phyloP scores from a whole-genome alignment of 2,113 vertebrate genomes.

The Anhinga anhinga region DNA sequence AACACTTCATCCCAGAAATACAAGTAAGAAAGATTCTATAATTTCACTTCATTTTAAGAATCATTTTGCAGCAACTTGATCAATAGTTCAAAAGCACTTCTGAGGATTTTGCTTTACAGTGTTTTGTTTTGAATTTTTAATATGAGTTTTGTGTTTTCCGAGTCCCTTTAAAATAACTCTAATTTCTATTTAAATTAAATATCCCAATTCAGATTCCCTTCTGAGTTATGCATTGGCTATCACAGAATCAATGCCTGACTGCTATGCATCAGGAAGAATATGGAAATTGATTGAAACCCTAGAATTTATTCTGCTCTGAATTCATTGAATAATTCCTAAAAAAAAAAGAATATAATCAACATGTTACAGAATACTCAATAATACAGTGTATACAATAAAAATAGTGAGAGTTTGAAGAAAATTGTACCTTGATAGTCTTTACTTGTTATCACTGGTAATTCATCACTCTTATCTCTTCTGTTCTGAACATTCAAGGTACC shows the following conservation, averaged over 20 bases:
- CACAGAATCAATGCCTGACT: background rate
- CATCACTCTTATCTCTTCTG: conserved; percentile 39
- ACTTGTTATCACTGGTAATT: conserved; percentile 52
- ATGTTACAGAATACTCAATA: background rate
- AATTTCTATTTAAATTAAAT: conserved; percentile 23
- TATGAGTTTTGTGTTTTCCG: background rate
- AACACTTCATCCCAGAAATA: background rate
- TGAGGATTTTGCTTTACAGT: background rate
- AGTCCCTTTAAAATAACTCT: background rate
- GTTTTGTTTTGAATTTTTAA: background rate
- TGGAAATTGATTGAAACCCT: conserved; percentile 1
- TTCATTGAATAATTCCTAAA: background rate
- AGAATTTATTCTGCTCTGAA: conserved; percentile 1
- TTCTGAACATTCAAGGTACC: background rate
- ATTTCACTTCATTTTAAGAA: background rate
- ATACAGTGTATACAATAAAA: conserved; percentile 24
- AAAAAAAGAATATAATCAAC: background rate
- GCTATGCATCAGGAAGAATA: background rate
- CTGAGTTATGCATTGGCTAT: background rate
- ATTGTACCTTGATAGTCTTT: background rate
- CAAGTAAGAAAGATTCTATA: background rate
- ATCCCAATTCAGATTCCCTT: background rate
- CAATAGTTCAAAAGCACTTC: background rate
- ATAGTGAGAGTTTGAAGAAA: conserved; percentile 19
- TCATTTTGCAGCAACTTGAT: background rate